phyloP scores from a whole-genome alignment of 2,888 invertebrate species.

The Eupithecia pulchellata region DNA sequence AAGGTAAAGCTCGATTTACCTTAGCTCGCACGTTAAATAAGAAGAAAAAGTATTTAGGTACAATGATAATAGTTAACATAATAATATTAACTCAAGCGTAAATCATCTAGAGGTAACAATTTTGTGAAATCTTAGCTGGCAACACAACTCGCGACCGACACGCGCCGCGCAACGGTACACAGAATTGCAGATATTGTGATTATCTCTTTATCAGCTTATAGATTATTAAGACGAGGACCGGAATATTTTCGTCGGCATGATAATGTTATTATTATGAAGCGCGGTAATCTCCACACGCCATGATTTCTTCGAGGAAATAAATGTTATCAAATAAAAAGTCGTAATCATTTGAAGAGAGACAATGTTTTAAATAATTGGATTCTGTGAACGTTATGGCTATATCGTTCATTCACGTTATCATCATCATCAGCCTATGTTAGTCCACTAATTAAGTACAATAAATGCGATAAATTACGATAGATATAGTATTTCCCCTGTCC shows the following conservation, averaged over 20 bases:
- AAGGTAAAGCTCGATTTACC: background rate
- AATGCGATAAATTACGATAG: too few relatives aligned
- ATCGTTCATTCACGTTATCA: background rate
- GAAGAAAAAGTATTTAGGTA: too few relatives aligned
- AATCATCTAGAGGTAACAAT: too few relatives aligned
- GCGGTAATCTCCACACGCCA: constrained; percentile 24
- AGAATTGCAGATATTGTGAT: constrained; percentile 43
- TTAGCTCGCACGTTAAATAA: too few relatives aligned
- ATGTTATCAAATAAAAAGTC: background rate
- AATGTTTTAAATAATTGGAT: background rate
- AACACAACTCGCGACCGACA: constrained; percentile 57
- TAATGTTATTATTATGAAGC: constrained; percentile 42
- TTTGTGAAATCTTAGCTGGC: background rate
- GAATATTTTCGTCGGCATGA: constrained; percentile 39
- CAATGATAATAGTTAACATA: too few relatives aligned
- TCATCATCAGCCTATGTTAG: too few relatives aligned
- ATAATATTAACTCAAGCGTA: too few relatives aligned
- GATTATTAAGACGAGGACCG: constrained; percentile 50
- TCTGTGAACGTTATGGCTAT: background rate
- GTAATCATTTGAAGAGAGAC: background rate
- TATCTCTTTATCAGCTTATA: constrained; percentile 64
- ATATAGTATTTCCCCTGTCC: too few relatives aligned
- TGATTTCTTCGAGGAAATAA: constrained; percentile 13
- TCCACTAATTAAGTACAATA: too few relatives aligned
- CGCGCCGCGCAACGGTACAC: constrained; percentile 75